Base-by-base conservation (phyloP, 2,888 invertebrate genomes). In the Neuroscelio doddi region DNA sequence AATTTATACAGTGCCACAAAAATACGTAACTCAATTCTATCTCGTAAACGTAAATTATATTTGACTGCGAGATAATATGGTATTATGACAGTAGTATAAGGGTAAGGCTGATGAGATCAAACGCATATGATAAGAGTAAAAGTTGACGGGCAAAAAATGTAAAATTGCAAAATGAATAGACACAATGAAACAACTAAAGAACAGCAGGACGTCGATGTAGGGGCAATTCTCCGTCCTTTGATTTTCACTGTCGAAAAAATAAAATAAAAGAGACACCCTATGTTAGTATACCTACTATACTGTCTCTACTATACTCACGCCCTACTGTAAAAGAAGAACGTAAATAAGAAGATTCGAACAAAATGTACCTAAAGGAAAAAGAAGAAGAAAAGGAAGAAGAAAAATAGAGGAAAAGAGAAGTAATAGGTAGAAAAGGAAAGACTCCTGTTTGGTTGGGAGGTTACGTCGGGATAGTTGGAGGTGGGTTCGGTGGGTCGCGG, bases 401-500 rank as follows among this genome's bases (percentile, higher is more conserved):
- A 45, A 49, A 64, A 45, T 47, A 61, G 47, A 47, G 57, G 66
- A 63, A 46, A 51, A 64, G 69, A 65, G 61, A 51, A 52, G 53
- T 45, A 55, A 41, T 58, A 53, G 52, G 52, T 47, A 38, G 47
- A 49, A 44, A 52, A 17, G 32, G 16, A 47, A 52, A 4, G 9
- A 30, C n/a, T 30, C 4, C 9, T 9, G 44, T 15, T 42, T 52
- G 42, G 26, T 38, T 29, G 44, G 63, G 30, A 50, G 41, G 36
- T 34, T 46, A 47, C 36, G 58, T 24, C 32, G 21, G 58, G 59
- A 49, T 72, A 53, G 69, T 49, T 63, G 63, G 69, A 45, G 58
- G 68, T 41, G 32, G 70, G 55, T 8, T 21, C 55, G 59, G 68
- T 41, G 68, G 64, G 61, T 62, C 47, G 52, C 32, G 70, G 65